phyloP scores from a whole-genome alignment of 1,140 invertebrate species.

The Acromyrmex echinatior region DNA sequence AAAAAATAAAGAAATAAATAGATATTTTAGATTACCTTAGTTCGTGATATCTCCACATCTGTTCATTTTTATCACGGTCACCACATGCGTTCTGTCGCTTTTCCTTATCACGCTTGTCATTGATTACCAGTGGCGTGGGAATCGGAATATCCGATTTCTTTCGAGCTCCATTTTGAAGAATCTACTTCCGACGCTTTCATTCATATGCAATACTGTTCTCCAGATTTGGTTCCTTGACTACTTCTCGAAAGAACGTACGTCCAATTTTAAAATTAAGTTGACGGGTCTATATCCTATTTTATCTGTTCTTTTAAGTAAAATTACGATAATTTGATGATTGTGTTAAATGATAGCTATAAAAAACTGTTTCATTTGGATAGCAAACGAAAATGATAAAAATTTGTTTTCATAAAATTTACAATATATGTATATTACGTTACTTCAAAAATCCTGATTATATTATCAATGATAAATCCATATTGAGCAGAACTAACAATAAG shows the following conservation, averaged over 20 bases:
- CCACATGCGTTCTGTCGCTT: conserved; percentile 45
- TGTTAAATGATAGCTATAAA: neutral
- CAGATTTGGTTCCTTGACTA: neutral
- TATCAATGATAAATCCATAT: neutral
- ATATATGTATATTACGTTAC: neutral
- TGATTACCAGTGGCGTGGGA: conserved; percentile 60
- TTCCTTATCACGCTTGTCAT: conserved; percentile 67
- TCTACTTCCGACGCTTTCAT: conserved; percentile 56
- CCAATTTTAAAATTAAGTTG: neutral
- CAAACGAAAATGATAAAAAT: conserved; percentile 1
- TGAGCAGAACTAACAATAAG: neutral
- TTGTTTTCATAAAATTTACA: neutral
- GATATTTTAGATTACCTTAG: conserved; percentile 3
- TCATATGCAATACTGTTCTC: conserved; percentile 40
- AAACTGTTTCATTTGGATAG: neutral
- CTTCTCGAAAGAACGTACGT: neutral
- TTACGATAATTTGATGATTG: conserved; percentile 3
- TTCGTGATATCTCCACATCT: conserved; percentile 66
- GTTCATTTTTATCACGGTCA: conserved; percentile 70
- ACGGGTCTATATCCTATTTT: neutral
- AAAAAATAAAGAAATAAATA: neutral
- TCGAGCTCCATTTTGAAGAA: conserved; percentile 29
- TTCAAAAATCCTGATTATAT: neutral
- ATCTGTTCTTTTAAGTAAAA: conserved; percentile 15
- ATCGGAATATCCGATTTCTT: conserved; percentile 30